These are phyloP conservation scores for Sebastes hubbsi DNA, from an alignment of 2,797 vertebrate genomes.

Conservation along the genomic window DNA sequence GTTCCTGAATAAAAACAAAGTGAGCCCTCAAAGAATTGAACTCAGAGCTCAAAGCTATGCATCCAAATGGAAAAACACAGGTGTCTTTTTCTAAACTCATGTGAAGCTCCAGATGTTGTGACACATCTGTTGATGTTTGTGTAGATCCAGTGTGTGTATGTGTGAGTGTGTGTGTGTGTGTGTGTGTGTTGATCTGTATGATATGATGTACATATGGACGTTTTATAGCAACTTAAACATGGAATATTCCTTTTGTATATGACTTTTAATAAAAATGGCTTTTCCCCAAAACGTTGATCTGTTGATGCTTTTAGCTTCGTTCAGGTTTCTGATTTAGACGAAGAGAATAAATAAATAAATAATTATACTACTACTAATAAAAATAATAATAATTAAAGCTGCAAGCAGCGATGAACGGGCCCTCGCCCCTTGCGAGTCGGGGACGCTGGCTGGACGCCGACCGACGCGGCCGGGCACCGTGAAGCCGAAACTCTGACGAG, in stretches of 20 bases:
- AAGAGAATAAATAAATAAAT: background rate
- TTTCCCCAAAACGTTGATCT: slow-evolving; percentile 45
- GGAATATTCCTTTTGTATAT: slow-evolving; percentile 82
- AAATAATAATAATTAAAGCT: no score
- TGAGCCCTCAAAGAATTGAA: slow-evolving; percentile 30
- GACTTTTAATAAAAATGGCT: slow-evolving; percentile 79
- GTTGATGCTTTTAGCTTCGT: background rate
- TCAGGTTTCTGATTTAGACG: background rate
- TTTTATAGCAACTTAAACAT: slow-evolving; percentile 76
- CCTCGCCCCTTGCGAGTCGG: no score
- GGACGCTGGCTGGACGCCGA: no score
- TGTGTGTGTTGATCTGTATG: slow-evolving; percentile 45
- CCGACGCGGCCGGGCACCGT: no score
- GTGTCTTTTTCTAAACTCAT: slow-evolving; percentile 44
- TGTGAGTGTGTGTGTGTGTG: background rate
- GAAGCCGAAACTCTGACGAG: no score
- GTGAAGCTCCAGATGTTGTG: slow-evolving; percentile 17
- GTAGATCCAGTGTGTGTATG: slow-evolving; percentile 7
- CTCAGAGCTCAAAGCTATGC: slow-evolving; percentile 64
- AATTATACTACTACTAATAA: no score
- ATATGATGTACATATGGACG: slow-evolving; percentile 74
- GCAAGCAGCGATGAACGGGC: no score
- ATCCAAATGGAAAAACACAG: slow-evolving; percentile 54
- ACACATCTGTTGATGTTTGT: background rate
- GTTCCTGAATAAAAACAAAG: background rate